Conservation (phyloP, 2,797 vertebrate genomes). For the Poliocrania exsul region DNA sequence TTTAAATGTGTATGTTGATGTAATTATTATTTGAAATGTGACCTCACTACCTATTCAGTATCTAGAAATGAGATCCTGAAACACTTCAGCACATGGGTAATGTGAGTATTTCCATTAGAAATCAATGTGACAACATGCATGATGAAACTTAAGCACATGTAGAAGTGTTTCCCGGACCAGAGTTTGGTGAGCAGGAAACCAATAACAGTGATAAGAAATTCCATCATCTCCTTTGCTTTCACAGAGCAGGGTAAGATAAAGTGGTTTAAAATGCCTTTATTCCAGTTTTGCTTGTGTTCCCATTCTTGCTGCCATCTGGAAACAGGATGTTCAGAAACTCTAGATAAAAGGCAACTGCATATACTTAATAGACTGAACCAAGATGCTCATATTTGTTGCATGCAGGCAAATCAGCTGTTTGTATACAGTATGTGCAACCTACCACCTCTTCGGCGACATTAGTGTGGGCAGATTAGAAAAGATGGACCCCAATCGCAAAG, state of each 20-base stretch:
- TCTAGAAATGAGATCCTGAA: background rate
- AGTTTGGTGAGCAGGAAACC: slow-evolving; percentile 48
- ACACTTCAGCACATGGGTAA: slow-evolving; percentile 3
- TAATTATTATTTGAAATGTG: background rate
- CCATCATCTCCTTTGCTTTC: slow-evolving; percentile 40
- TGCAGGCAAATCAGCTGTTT: background rate
- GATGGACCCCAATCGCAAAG: background rate
- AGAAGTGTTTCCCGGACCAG: slow-evolving; percentile 11
- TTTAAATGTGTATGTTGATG: background rate
- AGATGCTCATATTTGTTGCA: background rate
- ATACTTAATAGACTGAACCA: background rate
- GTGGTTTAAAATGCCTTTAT: slow-evolving; percentile 41
- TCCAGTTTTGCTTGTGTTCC: slow-evolving; percentile 20
- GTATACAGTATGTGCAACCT: background rate
- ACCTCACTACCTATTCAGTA: background rate
- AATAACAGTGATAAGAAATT: slow-evolving; percentile 51
- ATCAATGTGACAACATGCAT: slow-evolving; percentile 35
- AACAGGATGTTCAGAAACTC: slow-evolving; percentile 60
- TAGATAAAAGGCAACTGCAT: background rate
- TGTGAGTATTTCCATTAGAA: slow-evolving; percentile 40
- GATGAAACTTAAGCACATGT: slow-evolving; percentile 46
- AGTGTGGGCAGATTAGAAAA: background rate
- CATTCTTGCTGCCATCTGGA: slow-evolving; percentile 54
- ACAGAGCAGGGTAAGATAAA: slow-evolving; percentile 18
- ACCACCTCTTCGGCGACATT: background rate